Evolutionary conservation across 35 echinoderm and acorn worm genomes (phyloP).

Genomic region (Ptychodera flava): DNA sequence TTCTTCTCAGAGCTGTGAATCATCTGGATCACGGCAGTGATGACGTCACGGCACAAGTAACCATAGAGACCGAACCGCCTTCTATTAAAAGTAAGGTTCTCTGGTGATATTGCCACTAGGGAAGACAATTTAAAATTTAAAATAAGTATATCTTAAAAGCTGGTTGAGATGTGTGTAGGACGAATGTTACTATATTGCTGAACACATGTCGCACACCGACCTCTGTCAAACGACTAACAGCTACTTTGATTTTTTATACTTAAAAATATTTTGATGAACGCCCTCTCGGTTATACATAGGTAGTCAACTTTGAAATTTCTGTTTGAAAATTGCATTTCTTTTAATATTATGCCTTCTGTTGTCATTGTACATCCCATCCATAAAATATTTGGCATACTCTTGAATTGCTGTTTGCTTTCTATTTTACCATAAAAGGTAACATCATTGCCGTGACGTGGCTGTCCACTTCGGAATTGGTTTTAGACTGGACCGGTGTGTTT

Average conservation of each 20-base stretch:
- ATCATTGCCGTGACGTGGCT: neutral
- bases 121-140: no score
- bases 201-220: no score
- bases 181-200: no score
- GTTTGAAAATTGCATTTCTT: neutral
- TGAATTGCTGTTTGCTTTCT: neutral
- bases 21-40: conserved; percentile 12
- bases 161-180: no score
- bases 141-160: no score
- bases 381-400: neutral
- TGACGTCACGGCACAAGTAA: neutral
- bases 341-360: neutral
- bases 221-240: no score
- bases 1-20: conserved; percentile 33
- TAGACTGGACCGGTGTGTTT: conserved; percentile 21
- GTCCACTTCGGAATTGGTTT: neutral
- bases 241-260: neutral
- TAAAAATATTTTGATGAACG: neutral
- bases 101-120: no score
- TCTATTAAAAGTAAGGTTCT: neutral
- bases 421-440: neutral
- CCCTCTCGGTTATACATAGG: neutral
- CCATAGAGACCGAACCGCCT: neutral
- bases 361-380: neutral
- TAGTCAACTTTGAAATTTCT: neutral